Conservation (phyloP, 1,140 invertebrate species). For the Drosophila pseudoobscura region DNA sequence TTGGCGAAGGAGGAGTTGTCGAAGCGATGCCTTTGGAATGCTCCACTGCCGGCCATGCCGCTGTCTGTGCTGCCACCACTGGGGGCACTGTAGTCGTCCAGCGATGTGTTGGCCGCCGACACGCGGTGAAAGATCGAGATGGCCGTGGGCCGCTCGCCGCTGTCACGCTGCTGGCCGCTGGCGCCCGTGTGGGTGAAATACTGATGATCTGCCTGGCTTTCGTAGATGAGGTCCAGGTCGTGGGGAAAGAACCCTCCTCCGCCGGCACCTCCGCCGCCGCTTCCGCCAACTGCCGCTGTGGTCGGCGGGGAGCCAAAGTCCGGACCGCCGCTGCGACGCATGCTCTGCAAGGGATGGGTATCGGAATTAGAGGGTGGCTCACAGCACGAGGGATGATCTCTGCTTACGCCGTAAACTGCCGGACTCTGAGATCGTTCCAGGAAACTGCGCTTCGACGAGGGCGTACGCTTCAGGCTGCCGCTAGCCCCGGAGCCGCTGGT, state of each 20-base stretch:
- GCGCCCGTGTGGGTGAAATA: conserved; percentile 82
- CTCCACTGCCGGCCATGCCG: conserved; percentile 25
- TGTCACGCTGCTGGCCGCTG: conserved; percentile 54
- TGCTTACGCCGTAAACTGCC: conserved; percentile 77
- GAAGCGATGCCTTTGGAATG: conserved; percentile 79
- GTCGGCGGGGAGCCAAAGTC: conserved; percentile 71
- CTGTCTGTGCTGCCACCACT: conserved; percentile 58
- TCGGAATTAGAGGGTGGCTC: background rate
- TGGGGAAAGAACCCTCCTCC: conserved; percentile 69
- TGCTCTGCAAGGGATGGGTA: conserved; percentile 58
- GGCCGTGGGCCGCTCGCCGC: conserved; percentile 67
- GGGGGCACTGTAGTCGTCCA: conserved; percentile 74
- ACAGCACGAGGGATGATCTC: background rate
- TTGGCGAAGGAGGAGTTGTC: conserved; percentile 85
- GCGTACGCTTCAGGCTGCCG: conserved; percentile 76
- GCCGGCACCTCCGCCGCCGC: conserved; percentile 22
- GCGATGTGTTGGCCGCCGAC: conserved; percentile 58
- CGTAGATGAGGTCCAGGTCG: conserved; percentile 82
- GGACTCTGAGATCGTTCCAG: conserved; percentile 81
- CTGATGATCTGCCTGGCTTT: conserved; percentile 79
- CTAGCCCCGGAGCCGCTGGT: conserved; percentile 39
- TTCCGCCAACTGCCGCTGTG: conserved; percentile 54
- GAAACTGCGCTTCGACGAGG: conserved; percentile 74
- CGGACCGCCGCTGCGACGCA: conserved; percentile 59
- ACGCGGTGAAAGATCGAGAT: conserved; percentile 81